Conservation (phyloP, 2,113 vertebrate genomes). For the Peromyscus maniculatus region DNA sequence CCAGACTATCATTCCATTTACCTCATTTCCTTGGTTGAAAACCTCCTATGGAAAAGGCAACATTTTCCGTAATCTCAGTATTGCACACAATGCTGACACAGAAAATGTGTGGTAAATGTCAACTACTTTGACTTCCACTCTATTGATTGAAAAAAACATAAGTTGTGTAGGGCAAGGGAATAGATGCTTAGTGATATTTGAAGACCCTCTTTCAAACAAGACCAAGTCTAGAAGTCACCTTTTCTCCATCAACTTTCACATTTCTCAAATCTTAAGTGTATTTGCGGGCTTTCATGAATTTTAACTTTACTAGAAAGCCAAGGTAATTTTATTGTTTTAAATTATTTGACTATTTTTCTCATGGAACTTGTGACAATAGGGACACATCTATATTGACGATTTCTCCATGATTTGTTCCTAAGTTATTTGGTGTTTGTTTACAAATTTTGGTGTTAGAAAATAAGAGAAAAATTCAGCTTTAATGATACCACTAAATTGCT, state of each 20-base stretch:
- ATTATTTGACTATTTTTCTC: neutral
- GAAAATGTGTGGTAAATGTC: neutral
- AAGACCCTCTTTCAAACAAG: neutral
- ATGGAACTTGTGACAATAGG: neutral
- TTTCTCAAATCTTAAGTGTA: conserved; percentile 12
- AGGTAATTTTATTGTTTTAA: neutral
- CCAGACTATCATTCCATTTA: neutral
- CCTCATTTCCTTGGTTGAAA: neutral
- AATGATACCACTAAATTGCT: neutral
- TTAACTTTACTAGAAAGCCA: conserved; percentile 4
- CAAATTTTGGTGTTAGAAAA: neutral
- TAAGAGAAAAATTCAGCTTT: neutral
- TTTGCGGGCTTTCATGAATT: neutral
- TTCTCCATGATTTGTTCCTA: neutral
- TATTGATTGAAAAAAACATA: neutral
- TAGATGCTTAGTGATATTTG: neutral
- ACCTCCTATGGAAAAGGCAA: neutral
- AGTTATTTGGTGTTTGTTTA: conserved; percentile 20
- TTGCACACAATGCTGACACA: neutral
- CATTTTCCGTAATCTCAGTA: neutral
- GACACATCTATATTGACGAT: neutral
- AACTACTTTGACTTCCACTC: neutral
- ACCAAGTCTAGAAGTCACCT: neutral
- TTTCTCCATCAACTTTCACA: neutral
- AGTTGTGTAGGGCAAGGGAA: neutral